Base-by-base conservation (phyloP, 1,140 invertebrate species). In the Vanessa tameamea region DNA sequence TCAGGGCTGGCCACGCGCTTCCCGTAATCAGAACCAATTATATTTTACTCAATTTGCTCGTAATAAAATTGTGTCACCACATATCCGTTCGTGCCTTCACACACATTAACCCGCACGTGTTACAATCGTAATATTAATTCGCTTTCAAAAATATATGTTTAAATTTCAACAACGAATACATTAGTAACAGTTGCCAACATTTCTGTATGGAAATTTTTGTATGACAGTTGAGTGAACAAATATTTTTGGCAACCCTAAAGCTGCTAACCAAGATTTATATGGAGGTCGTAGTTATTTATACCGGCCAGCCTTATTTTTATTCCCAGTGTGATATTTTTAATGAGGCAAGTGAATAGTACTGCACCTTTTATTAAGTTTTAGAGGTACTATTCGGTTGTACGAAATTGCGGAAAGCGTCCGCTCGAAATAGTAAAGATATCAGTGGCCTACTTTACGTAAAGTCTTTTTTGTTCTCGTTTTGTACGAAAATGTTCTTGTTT, bases 251-350 rank as follows among this genome's bases (percentile, higher is more conserved):
- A 89, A 69, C 86, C 87, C 87, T 90, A 81, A 65, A 76, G 26
- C 78, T 83, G 82, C 78, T 84, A 90, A 89, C 86, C 85, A 90
- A 90, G 87, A 90, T 89, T 90, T 89, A 90, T 89, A 86, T 76
- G 78, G 80, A 84, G 64, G 64, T 83, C 77, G 82, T 83, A 79
- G 87, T 89, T 87, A 90, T 90, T 90, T 90, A 90, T 88, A 86
- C 83, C 72, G 73, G 70, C 79, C 76, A 78, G 79, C 85, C 82
- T 88, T 87, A 87, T 90, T 78, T 78, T 78, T 78, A 78, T 78
- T 74, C 72, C 84, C 81, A 64, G 75, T 81, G 77, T 78, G 77
- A 81, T 81, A 78, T 78, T 81, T 78, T 81, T 78, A 78, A 81
- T 78, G 79, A 81, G 77, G 77, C 68, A 78, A 75, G 72, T 78